Base-by-base conservation (phyloP, 2,113 vertebrate genomes). In the Lates calcarifer region DNA sequence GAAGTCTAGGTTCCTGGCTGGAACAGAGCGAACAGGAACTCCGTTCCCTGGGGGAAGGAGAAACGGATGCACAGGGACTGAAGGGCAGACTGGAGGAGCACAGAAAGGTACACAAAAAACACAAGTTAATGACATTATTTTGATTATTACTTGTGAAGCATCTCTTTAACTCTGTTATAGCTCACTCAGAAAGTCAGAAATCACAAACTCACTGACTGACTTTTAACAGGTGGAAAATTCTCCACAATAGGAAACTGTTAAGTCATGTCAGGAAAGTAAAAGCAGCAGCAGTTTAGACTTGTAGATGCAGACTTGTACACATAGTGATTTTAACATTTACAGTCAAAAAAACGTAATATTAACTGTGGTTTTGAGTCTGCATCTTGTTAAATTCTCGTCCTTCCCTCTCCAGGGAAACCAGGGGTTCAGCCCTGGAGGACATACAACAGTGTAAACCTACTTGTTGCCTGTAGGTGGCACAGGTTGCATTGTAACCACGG, bases 1-100 rank as follows among this genome's bases (percentile, higher is more conserved):
- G 92, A 9, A 93, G 95, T 84, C 95, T 99, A 15, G 93, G 94
- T 15, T 77, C 90, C 58, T 99, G 98, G 98, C 93, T 99, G 78
- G 89, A 95, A 53, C 96, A 96, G 61, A 97, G 95, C 0, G 97
- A 99, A 77, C 92, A 83, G 67, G 96, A 97, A 0, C 93, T 99
- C 14, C 85, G 91, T 20, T 94, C 83, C 41, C 94, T 99, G 78
- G 92, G 76, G 51, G 84, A 92, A 28, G 96, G 95, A 56, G 91
- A 83, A 77, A 83, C 94, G 0, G 92, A 96, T 39, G 95, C 95
- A 0, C 88, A 90, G 0, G 92, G 90, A 2, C 95, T 99, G 5
- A 92, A 93, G 60, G 86, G 84, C 61, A 69, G 93, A 8, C 86
- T 95, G 68, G 95, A 95, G 3, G 91, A 95, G 79, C 95, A 96